Percentiles rank a stretch among this genome's conserved stretches.
Evolutionary conservation across 2,888 invertebrate species (phyloP).

Genomic region (Branchellion lobata): DNA sequence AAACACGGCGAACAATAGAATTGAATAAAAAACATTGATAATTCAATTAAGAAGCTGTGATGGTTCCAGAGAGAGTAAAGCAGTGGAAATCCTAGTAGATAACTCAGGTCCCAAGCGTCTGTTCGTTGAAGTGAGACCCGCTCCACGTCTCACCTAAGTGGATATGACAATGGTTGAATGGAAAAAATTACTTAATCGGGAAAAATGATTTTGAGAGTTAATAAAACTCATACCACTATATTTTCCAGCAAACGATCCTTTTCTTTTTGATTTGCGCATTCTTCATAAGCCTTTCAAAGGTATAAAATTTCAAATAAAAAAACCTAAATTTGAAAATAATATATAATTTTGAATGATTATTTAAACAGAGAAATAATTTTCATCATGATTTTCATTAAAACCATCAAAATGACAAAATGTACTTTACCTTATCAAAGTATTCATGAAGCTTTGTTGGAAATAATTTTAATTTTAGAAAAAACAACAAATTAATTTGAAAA

Average conservation of each 20-base stretch:
- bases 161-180: no score
- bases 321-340: background rate
- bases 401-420: no score
- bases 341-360: no score
- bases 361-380: no score
- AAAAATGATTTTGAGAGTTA: background rate
- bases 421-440: no score
- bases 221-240: background rate
- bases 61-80: background rate
- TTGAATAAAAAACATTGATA: background rate
- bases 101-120: slow-evolving; percentile 36
- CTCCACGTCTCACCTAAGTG: slow-evolving; percentile 25
- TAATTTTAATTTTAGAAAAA: no score
- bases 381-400: no score
- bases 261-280: background rate
- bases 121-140: slow-evolving; percentile 21
- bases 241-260: background rate
- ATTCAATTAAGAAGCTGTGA: background rate
- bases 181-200: no score
- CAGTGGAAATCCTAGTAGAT: background rate
- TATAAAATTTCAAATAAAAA: background rate
- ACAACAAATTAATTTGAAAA: background rate
- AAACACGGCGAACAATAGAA: no score
- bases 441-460: no score
- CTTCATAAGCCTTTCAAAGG: background rate